phyloP scores from a whole-genome alignment of 2,797 vertebrate genomes.

The Leuciscus waleckii region DNA sequence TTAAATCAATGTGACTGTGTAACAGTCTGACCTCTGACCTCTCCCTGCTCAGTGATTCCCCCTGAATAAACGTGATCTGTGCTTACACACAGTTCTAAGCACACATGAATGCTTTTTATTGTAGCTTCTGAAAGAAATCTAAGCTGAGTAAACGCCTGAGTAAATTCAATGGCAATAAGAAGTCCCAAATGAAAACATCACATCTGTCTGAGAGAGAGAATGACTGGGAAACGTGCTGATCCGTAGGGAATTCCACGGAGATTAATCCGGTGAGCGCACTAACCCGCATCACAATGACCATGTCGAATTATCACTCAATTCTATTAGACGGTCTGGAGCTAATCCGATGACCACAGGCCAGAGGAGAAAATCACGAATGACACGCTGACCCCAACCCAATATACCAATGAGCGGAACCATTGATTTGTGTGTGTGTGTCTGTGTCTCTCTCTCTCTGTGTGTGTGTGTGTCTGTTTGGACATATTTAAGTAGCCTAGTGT shows the following conservation, averaged over 20 bases:
- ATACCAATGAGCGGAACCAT: background rate
- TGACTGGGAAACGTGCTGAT: conserved; percentile 17
- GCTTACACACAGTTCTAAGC: background rate
- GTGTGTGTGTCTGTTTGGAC: background rate
- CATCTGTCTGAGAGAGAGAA: conserved; percentile 16
- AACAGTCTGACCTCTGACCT: conserved; percentile 74
- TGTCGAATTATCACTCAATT: conserved; percentile 47
- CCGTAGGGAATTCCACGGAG: conserved; percentile 23
- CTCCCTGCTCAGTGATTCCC: conserved; percentile 69
- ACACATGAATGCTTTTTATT: background rate
- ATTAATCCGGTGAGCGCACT: background rate
- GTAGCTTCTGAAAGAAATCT: background rate
- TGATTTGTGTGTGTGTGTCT: background rate
- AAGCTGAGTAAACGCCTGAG: background rate
- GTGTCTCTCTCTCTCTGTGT: background rate
- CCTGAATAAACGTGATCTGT: conserved; percentile 74
- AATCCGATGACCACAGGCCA: conserved; percentile 25
- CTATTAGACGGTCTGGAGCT: conserved; percentile 18
- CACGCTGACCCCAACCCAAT: conserved; percentile 27
- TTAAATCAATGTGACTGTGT: conserved; percentile 58
- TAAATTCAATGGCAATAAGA: background rate
- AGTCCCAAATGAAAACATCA: conserved; percentile 29
- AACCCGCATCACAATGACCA: conserved; percentile 23
- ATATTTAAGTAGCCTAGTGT: background rate
- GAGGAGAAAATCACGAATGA: conserved; percentile 11